Evolutionary conservation across 2,113 vertebrate genomes (phyloP).

Genomic region (Neotragus moschatus): DNA sequence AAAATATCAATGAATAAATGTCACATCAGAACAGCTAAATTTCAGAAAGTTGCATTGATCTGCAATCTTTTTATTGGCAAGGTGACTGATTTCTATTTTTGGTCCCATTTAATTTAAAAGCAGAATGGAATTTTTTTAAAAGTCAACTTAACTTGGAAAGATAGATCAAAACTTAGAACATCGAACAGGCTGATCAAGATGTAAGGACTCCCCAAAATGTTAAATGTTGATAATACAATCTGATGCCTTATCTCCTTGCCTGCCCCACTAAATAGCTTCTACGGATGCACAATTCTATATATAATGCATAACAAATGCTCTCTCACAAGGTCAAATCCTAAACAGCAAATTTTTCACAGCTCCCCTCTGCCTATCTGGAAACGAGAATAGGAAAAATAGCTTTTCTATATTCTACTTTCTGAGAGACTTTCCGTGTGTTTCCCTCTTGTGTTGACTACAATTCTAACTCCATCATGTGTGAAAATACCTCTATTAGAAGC

Average conservation of each 20-base stretch:
- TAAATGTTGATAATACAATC: not conserved
- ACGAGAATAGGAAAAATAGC: not conserved
- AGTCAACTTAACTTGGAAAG: not conserved
- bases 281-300: not conserved
- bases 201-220: not conserved
- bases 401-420: not conserved
- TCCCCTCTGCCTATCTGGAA: not conserved
- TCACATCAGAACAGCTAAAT: constrained; percentile 59
- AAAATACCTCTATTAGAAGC: not conserved
- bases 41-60: constrained; percentile 36
- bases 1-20: constrained; percentile 72
- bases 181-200: too few relatives aligned
- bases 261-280: not conserved
- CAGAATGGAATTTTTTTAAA: not conserved
- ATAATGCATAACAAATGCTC: not conserved
- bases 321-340: not conserved
- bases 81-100: constrained; percentile 54
- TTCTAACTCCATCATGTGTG: not conserved
- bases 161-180: too few relatives aligned
- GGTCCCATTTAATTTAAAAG: not conserved
- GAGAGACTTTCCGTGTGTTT: not conserved
- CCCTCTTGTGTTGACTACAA: not conserved
- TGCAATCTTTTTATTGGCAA: not conserved
- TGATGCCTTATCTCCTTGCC: not conserved
- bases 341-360: not conserved